Base-by-base conservation (phyloP, 2,797 vertebrate genomes). In the Octomys mimax region DNA sequence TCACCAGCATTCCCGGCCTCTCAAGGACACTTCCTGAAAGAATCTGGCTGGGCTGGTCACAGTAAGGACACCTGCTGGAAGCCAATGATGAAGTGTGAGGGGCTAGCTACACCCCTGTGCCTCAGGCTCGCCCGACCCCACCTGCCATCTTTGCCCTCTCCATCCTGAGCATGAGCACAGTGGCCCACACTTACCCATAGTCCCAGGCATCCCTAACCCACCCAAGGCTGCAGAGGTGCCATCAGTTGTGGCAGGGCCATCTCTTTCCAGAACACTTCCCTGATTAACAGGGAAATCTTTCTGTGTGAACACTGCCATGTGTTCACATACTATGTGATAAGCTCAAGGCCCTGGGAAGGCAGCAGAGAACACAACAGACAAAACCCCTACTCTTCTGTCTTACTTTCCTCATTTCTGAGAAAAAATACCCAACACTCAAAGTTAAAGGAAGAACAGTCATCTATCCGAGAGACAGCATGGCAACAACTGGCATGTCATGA, bases 1-100 rank as follows among this genome's bases (percentile, higher is more conserved):
- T 97, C 96, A 96, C 33, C 36, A 52, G 75, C 78, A 92, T 39
- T 90, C 62, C 62, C 33, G 73, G n/a, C 16, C 75, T 68, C 92
- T 96, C 68, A 70, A 88, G 82, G 68, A 91, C 75, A 46, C 78
- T 59, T 79, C 33, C 16, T 71, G 49, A 49, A n/a, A 95, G 70
- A 73, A 28, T 66, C 77, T 83, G 78, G 61, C 46, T 59, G 39
- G 13, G 46, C 24, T 71, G 54, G 64, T 66, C 33, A 11, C 14
- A 49, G 7, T 71, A 87, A 73, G 52, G 31, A 71, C 77, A 93
- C 83, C 61, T 96, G 78, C 86, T 78, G 11, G 64, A 89, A 39
- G 46, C 62, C 52, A 66, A 42, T 66, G 66, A 91, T 52, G 22
- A 57, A 81, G 19, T 33, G 83, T 36, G 79, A 91, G 26, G 39